Percentiles rank a stretch among this genome's conserved stretches.
Conservation (phyloP, 2,888 invertebrate genomes). For the Hipparchia semele region DNA sequence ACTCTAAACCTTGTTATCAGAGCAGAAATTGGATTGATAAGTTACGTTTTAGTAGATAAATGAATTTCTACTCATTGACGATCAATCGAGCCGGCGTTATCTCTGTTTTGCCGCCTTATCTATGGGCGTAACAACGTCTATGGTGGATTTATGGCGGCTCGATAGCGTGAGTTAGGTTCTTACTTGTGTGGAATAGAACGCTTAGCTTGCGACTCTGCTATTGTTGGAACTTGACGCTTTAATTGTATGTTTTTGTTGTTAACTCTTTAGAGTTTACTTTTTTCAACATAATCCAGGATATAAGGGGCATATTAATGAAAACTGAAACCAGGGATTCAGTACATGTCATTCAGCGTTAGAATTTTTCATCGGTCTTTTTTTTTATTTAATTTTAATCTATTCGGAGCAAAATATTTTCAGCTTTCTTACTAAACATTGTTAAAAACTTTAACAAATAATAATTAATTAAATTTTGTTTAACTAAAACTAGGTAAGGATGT, state of each 20-base stretch:
- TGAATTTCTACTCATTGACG: slow-evolving; percentile 80
- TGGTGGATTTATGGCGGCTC: slow-evolving; percentile 58
- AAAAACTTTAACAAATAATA: no score
- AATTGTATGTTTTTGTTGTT: slow-evolving; percentile 21
- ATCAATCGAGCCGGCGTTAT: slow-evolving; percentile 76
- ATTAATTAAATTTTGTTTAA: no score
- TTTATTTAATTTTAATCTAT: no score
- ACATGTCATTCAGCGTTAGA: no score
- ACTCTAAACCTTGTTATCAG: slow-evolving; percentile 36
- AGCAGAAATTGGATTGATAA: slow-evolving; percentile 41
- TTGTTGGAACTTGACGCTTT: slow-evolving; percentile 25
- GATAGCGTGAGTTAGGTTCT: slow-evolving; percentile 42
- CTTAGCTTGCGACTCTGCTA: slow-evolving; percentile 36
- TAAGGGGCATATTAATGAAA: no score
- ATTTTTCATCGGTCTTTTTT: no score
- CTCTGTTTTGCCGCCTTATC: slow-evolving; percentile 75
- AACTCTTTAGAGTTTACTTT: neutral
- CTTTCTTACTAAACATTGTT: no score
- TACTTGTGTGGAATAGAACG: slow-evolving; percentile 37
- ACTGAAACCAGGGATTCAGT: no score
- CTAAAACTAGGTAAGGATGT: no score
- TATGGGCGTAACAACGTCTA: slow-evolving; percentile 59
- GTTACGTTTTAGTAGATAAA: slow-evolving; percentile 62
- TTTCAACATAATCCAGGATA: no score
- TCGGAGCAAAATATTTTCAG: no score